Evolutionary conservation across 2,888 invertebrate species (phyloP).

Genomic region (Bembecia ichneumoniformis): DNA sequence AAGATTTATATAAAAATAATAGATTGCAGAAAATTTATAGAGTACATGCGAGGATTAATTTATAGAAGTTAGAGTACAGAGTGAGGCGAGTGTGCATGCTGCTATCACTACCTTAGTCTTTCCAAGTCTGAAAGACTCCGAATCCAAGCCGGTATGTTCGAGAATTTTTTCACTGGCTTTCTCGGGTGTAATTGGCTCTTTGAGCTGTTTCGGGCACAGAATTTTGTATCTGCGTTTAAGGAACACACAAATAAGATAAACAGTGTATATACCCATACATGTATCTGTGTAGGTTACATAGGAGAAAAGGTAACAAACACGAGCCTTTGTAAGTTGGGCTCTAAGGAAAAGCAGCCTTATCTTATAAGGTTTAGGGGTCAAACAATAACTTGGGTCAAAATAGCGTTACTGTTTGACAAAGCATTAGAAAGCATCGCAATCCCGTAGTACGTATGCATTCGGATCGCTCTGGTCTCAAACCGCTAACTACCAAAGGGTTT

Average conservation of each 20-base stretch:
- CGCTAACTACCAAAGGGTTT: constrained; percentile 46
- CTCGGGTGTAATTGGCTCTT: constrained; percentile 79
- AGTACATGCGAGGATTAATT: too few species aligned
- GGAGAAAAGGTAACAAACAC: constrained; percentile 34
- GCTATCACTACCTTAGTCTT: constrained; percentile 88
- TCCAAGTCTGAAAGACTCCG: constrained; percentile 95
- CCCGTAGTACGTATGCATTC: constrained; percentile 22
- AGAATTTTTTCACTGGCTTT: constrained; percentile 88
- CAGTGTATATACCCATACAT: constrained; percentile 25
- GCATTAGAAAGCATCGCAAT: constrained; percentile 36
- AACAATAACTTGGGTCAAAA: constrained; percentile 48
- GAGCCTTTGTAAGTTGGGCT: constrained; percentile 54
- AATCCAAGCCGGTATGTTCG: constrained; percentile 86
- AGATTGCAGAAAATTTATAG: too few species aligned
- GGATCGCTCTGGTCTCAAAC: constrained; percentile 35
- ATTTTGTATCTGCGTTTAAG: constrained; percentile 95
- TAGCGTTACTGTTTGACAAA: constrained; percentile 38
- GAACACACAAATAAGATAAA: constrained; percentile 52
- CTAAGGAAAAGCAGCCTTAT: constrained; percentile 29
- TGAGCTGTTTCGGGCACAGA: constrained; percentile 93
- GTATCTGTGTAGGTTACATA: constrained; percentile 17
- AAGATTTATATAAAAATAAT: too few species aligned
- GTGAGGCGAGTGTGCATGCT: constrained; percentile 27
- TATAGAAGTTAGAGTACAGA: not conserved
- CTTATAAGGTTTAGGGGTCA: constrained; percentile 26